A percentile compares a stretch with the other conserved stretches of the same genome.
phyloP scores from a whole-genome alignment of 2,888 invertebrate genomes.

The Orchestes rusci region DNA sequence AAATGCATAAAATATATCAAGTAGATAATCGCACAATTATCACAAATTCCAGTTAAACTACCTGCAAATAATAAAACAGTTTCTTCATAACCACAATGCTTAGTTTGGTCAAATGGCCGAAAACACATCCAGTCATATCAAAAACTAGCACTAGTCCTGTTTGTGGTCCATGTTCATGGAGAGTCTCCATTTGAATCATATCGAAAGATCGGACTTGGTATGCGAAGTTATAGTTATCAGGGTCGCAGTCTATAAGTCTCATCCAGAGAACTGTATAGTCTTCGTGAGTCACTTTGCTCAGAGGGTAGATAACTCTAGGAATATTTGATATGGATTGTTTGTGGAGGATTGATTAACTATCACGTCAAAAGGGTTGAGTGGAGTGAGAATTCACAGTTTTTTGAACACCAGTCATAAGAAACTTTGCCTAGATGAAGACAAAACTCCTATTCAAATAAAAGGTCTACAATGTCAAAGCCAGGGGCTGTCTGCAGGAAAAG shows the following conservation, averaged over 20 bases:
- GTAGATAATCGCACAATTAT: slow-evolving; percentile 1
- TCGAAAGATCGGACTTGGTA: slow-evolving; percentile 47
- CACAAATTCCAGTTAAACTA: slow-evolving; percentile 30
- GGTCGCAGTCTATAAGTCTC: slow-evolving; percentile 47
- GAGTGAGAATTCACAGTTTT: too few species aligned
- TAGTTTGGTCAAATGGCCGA: slow-evolving; percentile 58
- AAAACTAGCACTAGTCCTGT: slow-evolving; percentile 56
- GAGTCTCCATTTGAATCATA: slow-evolving; percentile 56
- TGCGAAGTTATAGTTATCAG: slow-evolving; percentile 52
- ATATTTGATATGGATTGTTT: too few species aligned
- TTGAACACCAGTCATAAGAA: too few species aligned
- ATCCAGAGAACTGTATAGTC: slow-evolving; percentile 32
- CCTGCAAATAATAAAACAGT: slow-evolving; percentile 59
- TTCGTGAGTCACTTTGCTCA: slow-evolving; percentile 26
- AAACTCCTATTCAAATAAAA: too few species aligned
- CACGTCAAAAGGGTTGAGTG: too few species aligned
- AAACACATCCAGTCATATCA: slow-evolving; percentile 53
- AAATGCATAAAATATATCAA: slow-evolving; percentile 16
- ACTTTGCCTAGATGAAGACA: too few species aligned
- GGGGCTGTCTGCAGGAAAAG: too few species aligned
- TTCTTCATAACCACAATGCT: slow-evolving; percentile 54
- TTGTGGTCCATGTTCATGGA: slow-evolving; percentile 47
- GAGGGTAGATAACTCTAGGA: slow-evolving; percentile 9
- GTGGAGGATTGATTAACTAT: too few species aligned
- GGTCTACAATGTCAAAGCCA: too few species aligned